A percentile compares a stretch with the other conserved stretches of the same genome.
phyloP scores from a whole-genome alignment of 1,140 invertebrate species.

The Drosophila sechellia region DNA sequence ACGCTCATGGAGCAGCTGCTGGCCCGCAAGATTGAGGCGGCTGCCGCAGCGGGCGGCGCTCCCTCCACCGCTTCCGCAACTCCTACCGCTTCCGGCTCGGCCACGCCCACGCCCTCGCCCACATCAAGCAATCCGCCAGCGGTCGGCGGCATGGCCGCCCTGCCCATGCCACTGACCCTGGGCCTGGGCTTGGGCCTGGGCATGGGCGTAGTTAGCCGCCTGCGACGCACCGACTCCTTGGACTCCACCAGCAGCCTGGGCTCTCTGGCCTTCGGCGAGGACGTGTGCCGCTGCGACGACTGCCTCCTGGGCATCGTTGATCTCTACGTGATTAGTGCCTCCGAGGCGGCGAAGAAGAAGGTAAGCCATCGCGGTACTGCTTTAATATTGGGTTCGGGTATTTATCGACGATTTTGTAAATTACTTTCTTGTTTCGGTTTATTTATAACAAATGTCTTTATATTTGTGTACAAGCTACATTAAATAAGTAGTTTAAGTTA shows the following conservation, averaged over 20 bases:
- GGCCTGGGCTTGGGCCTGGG: constrained; percentile 28
- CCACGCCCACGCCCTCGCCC: constrained; percentile 86
- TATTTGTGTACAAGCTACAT: neutral
- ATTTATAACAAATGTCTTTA: too few relatives aligned
- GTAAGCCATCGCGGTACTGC: constrained; percentile 71
- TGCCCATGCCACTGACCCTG: neutral
- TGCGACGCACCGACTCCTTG: constrained; percentile 90
- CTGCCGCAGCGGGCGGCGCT: constrained; percentile 65
- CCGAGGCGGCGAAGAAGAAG: constrained; percentile 89
- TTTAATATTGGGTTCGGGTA: neutral
- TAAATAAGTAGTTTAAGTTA: neutral
- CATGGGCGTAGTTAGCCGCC: constrained; percentile 78
- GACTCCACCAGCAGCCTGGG: constrained; percentile 91
- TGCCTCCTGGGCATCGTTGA: constrained; percentile 92
- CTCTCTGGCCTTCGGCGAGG: constrained; percentile 87
- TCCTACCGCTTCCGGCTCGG: constrained; percentile 85
- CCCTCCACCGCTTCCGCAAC: constrained; percentile 78
- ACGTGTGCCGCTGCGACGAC: constrained; percentile 92
- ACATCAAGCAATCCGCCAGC: constrained; percentile 85
- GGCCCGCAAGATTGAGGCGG: constrained; percentile 90
- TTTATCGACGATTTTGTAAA: too few relatives aligned
- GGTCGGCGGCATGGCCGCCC: constrained; percentile 57
- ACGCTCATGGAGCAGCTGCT: constrained; percentile 91
- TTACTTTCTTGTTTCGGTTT: too few relatives aligned
- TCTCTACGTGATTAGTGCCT: constrained; percentile 87